Conservation (phyloP, 2,888 invertebrate species). For the Rotaria socialis region DNA sequence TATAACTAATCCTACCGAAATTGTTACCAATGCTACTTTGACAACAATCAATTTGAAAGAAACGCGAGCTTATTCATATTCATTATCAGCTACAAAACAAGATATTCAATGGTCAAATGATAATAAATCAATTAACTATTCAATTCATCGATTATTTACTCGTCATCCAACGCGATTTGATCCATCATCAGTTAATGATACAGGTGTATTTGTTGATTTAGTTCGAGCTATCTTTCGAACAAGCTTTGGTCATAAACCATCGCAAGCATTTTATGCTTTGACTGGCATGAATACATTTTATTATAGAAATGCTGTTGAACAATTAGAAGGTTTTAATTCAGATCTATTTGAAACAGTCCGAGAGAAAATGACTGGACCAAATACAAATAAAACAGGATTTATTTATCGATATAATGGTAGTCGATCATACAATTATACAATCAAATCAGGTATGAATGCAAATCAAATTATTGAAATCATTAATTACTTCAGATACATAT, state of each 20-base stretch:
- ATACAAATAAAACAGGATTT: not conserved
- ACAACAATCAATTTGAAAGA: not conserved
- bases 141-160: not conserved
- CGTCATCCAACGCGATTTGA: not conserved
- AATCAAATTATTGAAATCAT: too few relatives aligned
- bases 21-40: not conserved
- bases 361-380: constrained; percentile 22
- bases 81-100: not conserved
- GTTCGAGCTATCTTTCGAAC: not conserved
- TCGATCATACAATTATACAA: constrained; percentile 21
- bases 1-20: not conserved
- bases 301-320: not conserved
- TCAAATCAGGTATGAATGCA: not conserved
- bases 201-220: not conserved
- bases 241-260: not conserved
- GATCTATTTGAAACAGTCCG: not conserved
- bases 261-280: not conserved
- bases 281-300: not conserved
- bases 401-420: constrained; percentile 31
- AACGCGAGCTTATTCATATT: not conserved
- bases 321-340: constrained; percentile 16
- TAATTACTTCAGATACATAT: too few relatives aligned
- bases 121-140: not conserved
- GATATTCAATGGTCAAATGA: not conserved
- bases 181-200: not conserved